A percentile compares a stretch with the other conserved stretches of the same genome.
These are phyloP conservation scores for chimpanzee (Pan troglodytes) DNA, from an alignment of 2,113 vertebrate species.

Conservation along the genomic window NHGRI_mPanTro3-v2.1_pri NC_072410.2:119734001-119734500, in stretches of 20 bases:
- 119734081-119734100: no score
- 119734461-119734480: constrained; percentile 61
- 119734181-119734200: background rate
- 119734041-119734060: background rate
- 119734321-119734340: accelerated
- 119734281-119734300: accelerated
- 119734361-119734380: background rate
- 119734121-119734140: no score
- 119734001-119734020: background rate
- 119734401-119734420: background rate
- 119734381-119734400: no score
- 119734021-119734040: background rate
- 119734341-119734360: background rate
- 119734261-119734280: background rate
- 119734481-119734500: constrained; percentile 54
- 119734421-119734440: constrained; percentile 43
- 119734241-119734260: accelerated
- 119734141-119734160: accelerated
- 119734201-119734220: background rate
- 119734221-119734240: background rate
- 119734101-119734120: background rate
- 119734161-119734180: accelerated
- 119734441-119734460: constrained; percentile 61
- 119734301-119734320: background rate
- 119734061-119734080: accelerated